Evolutionary conservation across 2,797 vertebrate species (phyloP), one percentile per base, ranked within the genome.

Genomic region (Lagocephalus sceleratus): DNA sequence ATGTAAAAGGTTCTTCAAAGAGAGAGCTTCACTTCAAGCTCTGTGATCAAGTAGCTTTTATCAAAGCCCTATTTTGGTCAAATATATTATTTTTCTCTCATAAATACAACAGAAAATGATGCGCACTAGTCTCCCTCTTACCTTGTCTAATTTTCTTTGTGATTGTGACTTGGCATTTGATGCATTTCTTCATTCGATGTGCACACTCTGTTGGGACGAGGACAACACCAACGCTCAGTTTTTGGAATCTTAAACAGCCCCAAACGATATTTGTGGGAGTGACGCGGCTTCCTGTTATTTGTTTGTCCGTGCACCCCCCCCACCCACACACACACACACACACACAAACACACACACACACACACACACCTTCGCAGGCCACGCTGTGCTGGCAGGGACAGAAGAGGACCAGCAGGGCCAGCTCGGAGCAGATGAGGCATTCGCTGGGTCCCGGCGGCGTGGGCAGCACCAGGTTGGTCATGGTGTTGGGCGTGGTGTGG

Each of bases 131-230:
- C 15, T 17, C 45, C 0, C 51, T 71, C 68, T 59, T 85, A 98
- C 97, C 97, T 93, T 95, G 94, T 60, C 94, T 90, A 50, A 98
- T 90, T 74, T 99, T 99, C 90, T 95, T 97, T 58, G 91, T 91
- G 87, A 98, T 97, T 17, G 90, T 94, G 80, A 93, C 94, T 89
- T 99, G 96, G 85, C 96, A 99, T 84, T 96, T 94, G 89, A 99
- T 96, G 82, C 97, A 99, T 73, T 97, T 98, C 91, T 99, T 99
- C 97, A 99, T 99, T 62, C 97, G 92, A 81, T 94, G 93, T 59
- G 97, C 95, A 47, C 97, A 99, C 60, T 98, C 97, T 99, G 87
- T 72, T 12, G 0, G 32, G 63, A 73, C 40, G 59, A 57, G 2
- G 19, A 53, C 12, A 20, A 29, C 45, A 19, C 5, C 9, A 35